These are phyloP conservation scores for Phainopepla nitens DNA, from an alignment of 2,113 vertebrate species.

Conservation along the genomic window DNA sequence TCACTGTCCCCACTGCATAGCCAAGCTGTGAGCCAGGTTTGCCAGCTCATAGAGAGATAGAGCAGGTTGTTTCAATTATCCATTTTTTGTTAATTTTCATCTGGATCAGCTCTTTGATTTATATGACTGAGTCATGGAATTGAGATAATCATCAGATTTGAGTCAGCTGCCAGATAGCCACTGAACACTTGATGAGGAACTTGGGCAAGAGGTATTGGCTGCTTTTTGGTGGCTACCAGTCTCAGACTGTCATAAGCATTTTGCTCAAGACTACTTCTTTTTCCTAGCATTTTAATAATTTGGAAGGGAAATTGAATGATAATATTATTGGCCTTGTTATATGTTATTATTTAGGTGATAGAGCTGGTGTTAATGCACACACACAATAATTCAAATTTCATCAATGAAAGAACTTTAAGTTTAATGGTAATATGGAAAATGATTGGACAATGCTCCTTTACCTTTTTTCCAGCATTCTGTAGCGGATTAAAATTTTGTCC, in stretches of 20 bases:
- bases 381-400: not conserved
- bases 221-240: not conserved
- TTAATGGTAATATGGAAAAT: not conserved
- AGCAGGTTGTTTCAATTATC: not conserved
- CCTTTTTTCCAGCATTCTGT: not conserved
- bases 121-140: not conserved
- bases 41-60: not conserved
- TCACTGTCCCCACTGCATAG: not conserved
- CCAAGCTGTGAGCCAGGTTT: not conserved
- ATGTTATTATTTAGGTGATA: not conserved
- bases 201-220: not conserved
- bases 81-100: not conserved
- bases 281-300: not conserved
- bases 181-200: not conserved
- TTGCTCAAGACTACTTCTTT: not conserved
- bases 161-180: not conserved
- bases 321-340: not conserved
- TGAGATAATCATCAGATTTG: not conserved
- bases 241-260: not conserved
- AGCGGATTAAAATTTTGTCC: not conserved
- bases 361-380: not conserved
- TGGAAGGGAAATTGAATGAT: not conserved
- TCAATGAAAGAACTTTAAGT: not conserved
- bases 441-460: not conserved
- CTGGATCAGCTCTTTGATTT: not conserved